phyloP scores from a whole-genome alignment of 2,797 vertebrate genomes.

The Nothura maculosa region DNA sequence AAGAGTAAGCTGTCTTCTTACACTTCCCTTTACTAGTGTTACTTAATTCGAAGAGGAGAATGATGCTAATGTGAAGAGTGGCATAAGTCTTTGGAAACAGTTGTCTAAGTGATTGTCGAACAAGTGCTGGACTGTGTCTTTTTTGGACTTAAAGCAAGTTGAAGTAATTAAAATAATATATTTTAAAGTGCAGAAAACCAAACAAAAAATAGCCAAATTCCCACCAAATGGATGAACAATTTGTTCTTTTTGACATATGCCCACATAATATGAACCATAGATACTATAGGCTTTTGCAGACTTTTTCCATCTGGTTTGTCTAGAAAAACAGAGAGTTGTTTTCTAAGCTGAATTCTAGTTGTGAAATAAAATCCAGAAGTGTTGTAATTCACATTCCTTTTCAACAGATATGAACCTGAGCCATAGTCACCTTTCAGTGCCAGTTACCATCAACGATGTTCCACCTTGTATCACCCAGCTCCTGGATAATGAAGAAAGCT shows the following conservation, averaged over 20 bases:
- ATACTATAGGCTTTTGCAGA: background rate
- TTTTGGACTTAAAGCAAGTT: background rate
- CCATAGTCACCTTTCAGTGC: slow-evolving; percentile 80
- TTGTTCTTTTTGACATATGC: background rate
- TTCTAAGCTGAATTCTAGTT: background rate
- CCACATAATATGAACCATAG: background rate
- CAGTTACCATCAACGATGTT: slow-evolving; percentile 80
- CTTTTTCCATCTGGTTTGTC: background rate
- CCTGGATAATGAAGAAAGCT: slow-evolving; percentile 84
- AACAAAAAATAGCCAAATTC: background rate
- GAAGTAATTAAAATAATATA: slow-evolving; percentile 10
- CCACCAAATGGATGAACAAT: background rate
- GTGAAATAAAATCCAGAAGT: background rate
- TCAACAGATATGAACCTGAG: slow-evolving; percentile 80
- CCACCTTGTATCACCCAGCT: slow-evolving; percentile 80
- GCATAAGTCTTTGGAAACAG: background rate
- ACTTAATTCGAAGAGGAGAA: background rate
- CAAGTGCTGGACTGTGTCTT: background rate
- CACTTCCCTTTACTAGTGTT: background rate
- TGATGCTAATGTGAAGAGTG: background rate
- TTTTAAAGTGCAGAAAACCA: slow-evolving; percentile 1
- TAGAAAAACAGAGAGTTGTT: background rate
- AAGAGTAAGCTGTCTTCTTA: slow-evolving; percentile 82
- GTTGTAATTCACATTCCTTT: slow-evolving; percentile 45
- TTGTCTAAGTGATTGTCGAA: background rate